Evolutionary conservation across 2,888 invertebrate species (phyloP), one percentile per base, ranked within the genome.

Genomic region (Altica lythri): DNA sequence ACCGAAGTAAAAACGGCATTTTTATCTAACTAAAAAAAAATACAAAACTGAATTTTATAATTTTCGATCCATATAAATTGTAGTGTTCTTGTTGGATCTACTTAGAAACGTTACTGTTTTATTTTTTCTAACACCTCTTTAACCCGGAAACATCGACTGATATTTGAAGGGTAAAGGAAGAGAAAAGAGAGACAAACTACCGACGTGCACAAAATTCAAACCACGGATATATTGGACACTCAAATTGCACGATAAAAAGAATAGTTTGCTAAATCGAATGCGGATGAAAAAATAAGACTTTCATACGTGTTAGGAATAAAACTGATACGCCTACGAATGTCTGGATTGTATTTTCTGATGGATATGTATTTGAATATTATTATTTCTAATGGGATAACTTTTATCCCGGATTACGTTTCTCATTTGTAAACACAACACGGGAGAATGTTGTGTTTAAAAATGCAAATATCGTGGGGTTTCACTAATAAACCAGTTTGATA

Each of bases 181-280:
- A 37, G 30, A 47, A 13, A 35, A 46, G 6, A 14, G 17, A 48
- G 13, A 30, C 30, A 48, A 29, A 48, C 38, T 38, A 40, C 40
- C 50, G 57, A 66, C 65, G 66, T 64, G 63, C 59, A 53, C 30
- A 55, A 59, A 62, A 54, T 61, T 56, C 57, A 51, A 51, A 48
- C 37, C 55, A 19, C 14, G 48, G 29, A 57, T 59, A 59, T 64
- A 68, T 69, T 66, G 72, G 71, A 70, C 70, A 71, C 71, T 70
- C 69, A 70, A 72, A 74, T 73, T 71, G 72, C 60, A 67, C 72
- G 73, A 75, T 75, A 74, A 74, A 73, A 74, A 74, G 72, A 73
- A 74, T 74, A 68, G 72, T 74, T 74, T 70, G 74, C 73, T 70
- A 71, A 73, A 73, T 74, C 74, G 74, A 71, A 73, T 65, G 67